Base-by-base conservation (phyloP, 2,888 invertebrate species). In the Palloptera scutellata region DNA sequence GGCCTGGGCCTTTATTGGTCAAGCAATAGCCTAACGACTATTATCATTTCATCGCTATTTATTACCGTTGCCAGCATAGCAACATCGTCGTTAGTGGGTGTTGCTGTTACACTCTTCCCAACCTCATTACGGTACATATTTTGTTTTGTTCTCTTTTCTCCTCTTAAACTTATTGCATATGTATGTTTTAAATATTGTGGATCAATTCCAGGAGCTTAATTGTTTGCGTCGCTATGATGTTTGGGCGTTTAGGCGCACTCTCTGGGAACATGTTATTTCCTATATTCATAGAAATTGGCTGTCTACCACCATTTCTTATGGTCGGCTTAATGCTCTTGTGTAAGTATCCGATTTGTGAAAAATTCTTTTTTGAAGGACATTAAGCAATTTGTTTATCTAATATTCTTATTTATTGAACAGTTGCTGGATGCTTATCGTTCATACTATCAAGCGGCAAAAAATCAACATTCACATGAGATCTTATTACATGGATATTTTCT, bases 221-320 rank as follows among this genome's bases (percentile, higher is more conserved):
- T 0, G 88, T 93, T 74, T 89, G 92, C 0, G 86, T 89, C 5
- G 89, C 90, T 45, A 87, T 92, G 86, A 91, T 92, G 91, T 86
- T 86, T 60, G 92, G 92, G 1, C 86, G 92, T 51, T 76, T 89
- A 13, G 92, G 92, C 8, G 91, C 92, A 8, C 87, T 92, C 52
- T 82, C 88, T 2, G 93, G 92, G 5, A 92, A 92, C 72, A 83
- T 92, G 57, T 78, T 90, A 3, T 93, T 93, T 77, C 92, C 93
- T 0, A 85, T 89, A 30, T 86, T 93, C 59, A 86, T 93, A 54
- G 84, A 87, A 73, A 85, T 88, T 40, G 92, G 92, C 48, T 93
- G 93, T 77, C 83, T 90, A 41, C 91, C 91, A 19, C 92, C 92
- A 3, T 93, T 93, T 79, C 81, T 91, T 62, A 88, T 90, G 79